Base-by-base conservation (phyloP, 2,888 invertebrate species). In the Apotomis betuletana region DNA sequence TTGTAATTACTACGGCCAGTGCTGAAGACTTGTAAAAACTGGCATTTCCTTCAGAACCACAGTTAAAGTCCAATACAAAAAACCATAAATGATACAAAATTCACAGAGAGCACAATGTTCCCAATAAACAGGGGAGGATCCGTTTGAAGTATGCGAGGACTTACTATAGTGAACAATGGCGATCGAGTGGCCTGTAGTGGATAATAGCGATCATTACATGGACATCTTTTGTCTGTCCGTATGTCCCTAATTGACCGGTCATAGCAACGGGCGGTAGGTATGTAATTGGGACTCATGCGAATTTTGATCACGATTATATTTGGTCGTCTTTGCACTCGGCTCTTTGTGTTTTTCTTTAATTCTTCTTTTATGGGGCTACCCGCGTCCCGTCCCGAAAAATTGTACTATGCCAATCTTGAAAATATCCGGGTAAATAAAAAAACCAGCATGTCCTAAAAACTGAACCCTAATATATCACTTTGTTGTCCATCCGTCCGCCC, bases 151-250 rank as follows among this genome's bases (percentile, higher is more conserved):
- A 68, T 44, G 13, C 54, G 54, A 41, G 63, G 64, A 52, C 62
- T 64, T 73, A 74, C 74, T 72, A 74, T 55, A 67, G 74, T 74
- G 79, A 80, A 82, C 81, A 84, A 85, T 83, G 74, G 80, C 77
- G 65, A 57, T 70, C 75, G 81, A 87, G 85, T 83, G 83, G 81
- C 70, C 76, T 76, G 74, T 75, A 77, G 77, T 79, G 79, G 81
- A 85, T 89, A 89, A 88, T 86, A 80, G 79, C 80, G 75, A 83
- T 86, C 82, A 81, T 83, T 85, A 82, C 75, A 79, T 78, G 81
- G 82, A 79, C 83, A 83, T 84, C 83, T 84, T 83, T 88, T 87
- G 87, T 88, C 85, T 85, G 83, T 80, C 76, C 71, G 76, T 77
- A 67, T 75, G 70, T 70, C 82, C 78, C 80, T 86, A 85, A 85